Evolutionary conservation across 92 coral and sea anemone species (phyloP).

Genomic region (Palythoa caribaeorum): DNA sequence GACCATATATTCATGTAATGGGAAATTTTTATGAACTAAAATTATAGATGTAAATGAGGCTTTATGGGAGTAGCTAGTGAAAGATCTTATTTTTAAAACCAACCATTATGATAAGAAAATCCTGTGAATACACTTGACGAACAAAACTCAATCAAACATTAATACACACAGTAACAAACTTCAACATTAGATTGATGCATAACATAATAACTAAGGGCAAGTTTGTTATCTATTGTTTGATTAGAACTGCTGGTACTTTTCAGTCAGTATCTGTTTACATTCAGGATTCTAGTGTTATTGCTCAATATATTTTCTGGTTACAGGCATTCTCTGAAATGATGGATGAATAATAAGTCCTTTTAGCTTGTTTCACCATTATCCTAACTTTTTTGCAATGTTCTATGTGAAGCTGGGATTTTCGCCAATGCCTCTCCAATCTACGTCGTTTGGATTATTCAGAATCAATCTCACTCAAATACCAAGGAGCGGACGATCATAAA

Average conservation of each 20-base stretch:
- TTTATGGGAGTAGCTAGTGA: slow-evolving; percentile 4
- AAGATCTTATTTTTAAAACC: slow-evolving; percentile 1
- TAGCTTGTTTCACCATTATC: no score
- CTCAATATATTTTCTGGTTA: background rate
- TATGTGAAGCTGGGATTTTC: no score
- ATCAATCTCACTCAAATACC: no score
- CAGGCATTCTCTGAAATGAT: no score
- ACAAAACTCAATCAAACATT: background rate
- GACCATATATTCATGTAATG: slow-evolving; percentile 1
- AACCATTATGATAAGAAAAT: background rate
- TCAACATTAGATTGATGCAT: slow-evolving; percentile 1
- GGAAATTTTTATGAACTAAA: background rate
- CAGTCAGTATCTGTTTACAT: background rate
- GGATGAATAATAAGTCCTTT: no score
- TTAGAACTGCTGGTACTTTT: background rate
- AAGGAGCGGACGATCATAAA: no score
- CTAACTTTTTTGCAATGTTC: no score
- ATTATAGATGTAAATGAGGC: slow-evolving; percentile 13
- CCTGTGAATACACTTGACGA: slow-evolving; percentile 18
- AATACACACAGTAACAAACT: background rate
- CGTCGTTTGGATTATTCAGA: no score
- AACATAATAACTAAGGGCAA: slow-evolving; percentile 4
- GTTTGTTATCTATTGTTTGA: slow-evolving; percentile 1
- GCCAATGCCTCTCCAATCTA: no score
- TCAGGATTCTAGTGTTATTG: background rate